Conservation (phyloP, 2,113 vertebrate species). For the Lagenorhynchus albirostris region DNA sequence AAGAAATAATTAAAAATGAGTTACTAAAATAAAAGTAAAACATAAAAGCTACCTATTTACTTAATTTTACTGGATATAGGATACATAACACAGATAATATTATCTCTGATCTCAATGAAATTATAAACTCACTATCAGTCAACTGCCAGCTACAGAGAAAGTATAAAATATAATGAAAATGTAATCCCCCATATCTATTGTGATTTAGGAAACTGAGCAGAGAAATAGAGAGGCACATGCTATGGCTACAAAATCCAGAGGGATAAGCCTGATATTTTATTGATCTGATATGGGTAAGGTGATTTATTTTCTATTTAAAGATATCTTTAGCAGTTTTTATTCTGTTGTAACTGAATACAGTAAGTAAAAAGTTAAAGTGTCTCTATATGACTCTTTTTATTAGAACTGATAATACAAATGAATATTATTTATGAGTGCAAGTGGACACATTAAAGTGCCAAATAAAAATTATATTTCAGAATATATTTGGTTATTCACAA, state of each 20-base stretch:
- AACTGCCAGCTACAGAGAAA: not conserved
- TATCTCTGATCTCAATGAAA: not conserved
- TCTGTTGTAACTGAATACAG: not conserved
- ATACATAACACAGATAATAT: not conserved
- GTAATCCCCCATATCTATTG: not conserved
- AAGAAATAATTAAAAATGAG: not conserved
- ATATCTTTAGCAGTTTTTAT: not conserved
- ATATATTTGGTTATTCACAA: not conserved
- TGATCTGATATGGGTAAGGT: not conserved
- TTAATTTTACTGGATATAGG: not conserved
- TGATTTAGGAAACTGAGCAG: not conserved
- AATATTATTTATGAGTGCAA: not conserved
- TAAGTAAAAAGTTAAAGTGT: not conserved
- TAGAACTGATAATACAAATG: not conserved
- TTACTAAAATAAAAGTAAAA: not conserved
- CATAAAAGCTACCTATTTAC: not conserved
- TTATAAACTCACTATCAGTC: not conserved
- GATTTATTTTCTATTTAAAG: not conserved
- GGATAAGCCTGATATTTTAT: not conserved
- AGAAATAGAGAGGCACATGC: not conserved
- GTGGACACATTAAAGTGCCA: not conserved
- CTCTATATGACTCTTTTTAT: not conserved
- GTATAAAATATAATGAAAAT: not conserved
- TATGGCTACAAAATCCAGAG: not conserved
- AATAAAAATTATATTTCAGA: not conserved